Evolutionary conservation across 2,888 invertebrate species (phyloP).

Genomic region (Nineta flava): DNA sequence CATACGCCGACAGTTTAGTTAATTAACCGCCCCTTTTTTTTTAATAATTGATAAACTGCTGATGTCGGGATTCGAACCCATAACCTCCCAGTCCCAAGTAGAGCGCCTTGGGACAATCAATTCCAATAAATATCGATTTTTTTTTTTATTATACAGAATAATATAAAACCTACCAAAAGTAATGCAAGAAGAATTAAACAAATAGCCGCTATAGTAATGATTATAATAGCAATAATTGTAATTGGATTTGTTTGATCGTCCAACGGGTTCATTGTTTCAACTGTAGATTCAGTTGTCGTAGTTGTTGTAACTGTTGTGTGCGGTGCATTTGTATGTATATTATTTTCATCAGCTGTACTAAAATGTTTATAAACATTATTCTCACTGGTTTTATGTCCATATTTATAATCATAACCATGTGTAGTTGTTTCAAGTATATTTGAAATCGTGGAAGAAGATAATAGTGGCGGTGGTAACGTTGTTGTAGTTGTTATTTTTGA

Average conservation of each 20-base stretch:
- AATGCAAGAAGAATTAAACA: conserved; percentile 63
- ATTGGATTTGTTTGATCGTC: conserved; percentile 37
- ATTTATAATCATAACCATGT: no score
- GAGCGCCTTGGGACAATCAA: no score
- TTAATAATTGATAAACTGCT: no score
- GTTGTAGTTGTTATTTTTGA: background rate
- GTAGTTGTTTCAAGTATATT: background rate
- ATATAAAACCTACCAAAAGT: conserved; percentile 57
- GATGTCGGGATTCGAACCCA: no score
- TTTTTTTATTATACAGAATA: no score
- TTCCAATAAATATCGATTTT: no score
- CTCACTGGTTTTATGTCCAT: background rate
- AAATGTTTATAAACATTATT: conserved; percentile 8
- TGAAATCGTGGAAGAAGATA: background rate
- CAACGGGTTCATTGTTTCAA: conserved; percentile 18
- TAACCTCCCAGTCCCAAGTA: no score
- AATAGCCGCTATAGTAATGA: conserved; percentile 64
- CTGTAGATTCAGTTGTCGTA: conserved; percentile 18
- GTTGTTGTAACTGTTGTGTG: conserved; percentile 9
- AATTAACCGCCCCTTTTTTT: no score
- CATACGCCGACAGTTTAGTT: no score
- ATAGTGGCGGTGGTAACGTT: background rate
- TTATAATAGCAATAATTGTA: conserved; percentile 64
- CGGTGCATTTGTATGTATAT: conserved; percentile 7
- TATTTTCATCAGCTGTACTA: conserved; percentile 5